Evolutionary conservation across 2,797 vertebrate genomes (phyloP).

Genomic region (Aratinga solstitialis): DNA sequence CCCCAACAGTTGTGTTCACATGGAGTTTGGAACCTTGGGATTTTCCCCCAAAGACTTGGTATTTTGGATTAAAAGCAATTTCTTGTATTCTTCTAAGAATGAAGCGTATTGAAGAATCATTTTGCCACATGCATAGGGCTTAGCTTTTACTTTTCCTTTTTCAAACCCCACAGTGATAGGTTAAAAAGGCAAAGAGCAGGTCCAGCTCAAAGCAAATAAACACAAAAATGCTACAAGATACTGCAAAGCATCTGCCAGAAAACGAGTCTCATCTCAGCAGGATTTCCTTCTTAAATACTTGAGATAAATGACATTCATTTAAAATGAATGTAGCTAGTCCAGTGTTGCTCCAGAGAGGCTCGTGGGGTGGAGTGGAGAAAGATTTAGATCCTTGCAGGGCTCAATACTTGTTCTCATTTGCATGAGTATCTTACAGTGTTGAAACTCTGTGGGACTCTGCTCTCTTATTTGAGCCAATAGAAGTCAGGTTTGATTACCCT

Average conservation of each 20-base stretch:
- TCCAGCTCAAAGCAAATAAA: neutral
- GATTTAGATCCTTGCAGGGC: conserved; percentile 40
- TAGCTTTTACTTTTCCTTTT: neutral
- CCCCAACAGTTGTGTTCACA: neutral
- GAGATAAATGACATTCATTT: neutral
- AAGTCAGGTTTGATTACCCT: neutral
- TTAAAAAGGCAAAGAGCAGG: neutral
- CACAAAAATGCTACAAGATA: neutral
- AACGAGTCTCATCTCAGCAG: neutral
- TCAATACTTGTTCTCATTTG: conserved; percentile 46
- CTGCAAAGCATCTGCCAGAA: neutral
- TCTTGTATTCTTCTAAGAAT: neutral
- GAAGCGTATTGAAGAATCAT: neutral
- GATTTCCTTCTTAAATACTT: conserved; percentile 33
- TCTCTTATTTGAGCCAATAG: conserved; percentile 21
- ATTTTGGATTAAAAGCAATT: neutral
- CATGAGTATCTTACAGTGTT: neutral
- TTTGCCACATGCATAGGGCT: neutral
- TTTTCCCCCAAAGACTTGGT: neutral
- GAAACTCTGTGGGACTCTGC: neutral
- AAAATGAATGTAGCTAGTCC: conserved; percentile 30
- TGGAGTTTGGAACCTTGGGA: neutral
- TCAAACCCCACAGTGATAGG: neutral
- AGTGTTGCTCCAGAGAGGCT: conserved; percentile 3
- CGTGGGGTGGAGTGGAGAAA: neutral